Evolutionary conservation across 2,888 invertebrate species (phyloP).

Genomic region (Rhingia campestris): DNA sequence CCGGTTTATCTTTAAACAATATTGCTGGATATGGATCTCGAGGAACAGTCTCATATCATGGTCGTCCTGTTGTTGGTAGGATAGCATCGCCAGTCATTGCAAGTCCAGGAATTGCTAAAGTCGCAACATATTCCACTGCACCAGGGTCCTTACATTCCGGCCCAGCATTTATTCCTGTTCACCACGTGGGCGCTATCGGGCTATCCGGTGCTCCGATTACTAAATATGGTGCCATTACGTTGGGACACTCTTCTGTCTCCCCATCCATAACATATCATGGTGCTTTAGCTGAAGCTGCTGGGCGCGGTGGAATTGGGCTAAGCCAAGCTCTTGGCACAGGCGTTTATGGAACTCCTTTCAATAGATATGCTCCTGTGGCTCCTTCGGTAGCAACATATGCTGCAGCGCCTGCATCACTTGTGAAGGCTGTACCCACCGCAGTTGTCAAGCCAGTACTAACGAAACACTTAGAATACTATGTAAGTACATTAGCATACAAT

Average conservation of each 20-base stretch:
- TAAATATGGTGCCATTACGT: conserved; percentile 58
- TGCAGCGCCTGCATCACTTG: conserved; percentile 80
- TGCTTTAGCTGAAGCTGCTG: conserved; percentile 76
- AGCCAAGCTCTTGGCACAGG: conserved; percentile 32
- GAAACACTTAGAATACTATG: conserved; percentile 86
- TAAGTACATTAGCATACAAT: conserved; percentile 81
- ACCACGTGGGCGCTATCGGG: conserved; percentile 26
- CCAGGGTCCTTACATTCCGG: conserved; percentile 79
- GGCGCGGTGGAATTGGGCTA: conserved; percentile 69
- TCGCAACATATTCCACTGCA: conserved; percentile 78
- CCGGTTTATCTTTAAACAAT: conserved; percentile 68
- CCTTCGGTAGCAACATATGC: conserved; percentile 80
- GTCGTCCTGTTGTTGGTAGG: conserved; percentile 52
- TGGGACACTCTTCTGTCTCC: conserved; percentile 72
- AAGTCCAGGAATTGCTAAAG: conserved; percentile 52
- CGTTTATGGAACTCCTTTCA: conserved; percentile 55
- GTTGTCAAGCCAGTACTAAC: conserved; percentile 84
- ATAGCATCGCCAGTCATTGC: conserved; percentile 72
- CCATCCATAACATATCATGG: conserved; percentile 79
- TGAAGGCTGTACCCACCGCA: conserved; percentile 81
- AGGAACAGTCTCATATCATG: conserved; percentile 71
- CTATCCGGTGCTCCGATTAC: conserved; percentile 53
- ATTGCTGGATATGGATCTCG: conserved; percentile 69
- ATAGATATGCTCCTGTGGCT: conserved; percentile 81
- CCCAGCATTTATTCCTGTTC: conserved; percentile 18